These are phyloP conservation scores for Oryctolagus cuniculus DNA, from an alignment of 2,113 vertebrate genomes.

Conservation along the genomic window mOryCun1.1 NC_091441.1:56499001-56499500, in stretches of 20 bases:
- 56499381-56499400: slow-evolving; percentile 49
- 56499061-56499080: slow-evolving; percentile 10
- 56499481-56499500: slow-evolving; percentile 51
- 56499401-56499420: slow-evolving; percentile 32
- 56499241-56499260: background rate
- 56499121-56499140: background rate
- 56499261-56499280: slow-evolving; percentile 26
- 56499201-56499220: background rate
- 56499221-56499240: slow-evolving; percentile 22
- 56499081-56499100: background rate
- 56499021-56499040: too few species aligned
- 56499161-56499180: slow-evolving; percentile 27
- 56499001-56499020: too few species aligned
- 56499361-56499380: slow-evolving; percentile 54
- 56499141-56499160: slow-evolving; percentile 40
- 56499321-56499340: slow-evolving; percentile 53
- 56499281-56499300: slow-evolving; percentile 55
- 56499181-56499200: background rate
- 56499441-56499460: slow-evolving; percentile 65
- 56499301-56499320: slow-evolving; percentile 57
- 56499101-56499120: background rate
- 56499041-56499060: background rate
- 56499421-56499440: slow-evolving; percentile 62
- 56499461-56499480: slow-evolving; percentile 53
- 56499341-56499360: slow-evolving; percentile 62